phyloP scores from a whole-genome alignment of 2,797 vertebrate genomes.

The Xiphophorus birchmanni region DNA sequence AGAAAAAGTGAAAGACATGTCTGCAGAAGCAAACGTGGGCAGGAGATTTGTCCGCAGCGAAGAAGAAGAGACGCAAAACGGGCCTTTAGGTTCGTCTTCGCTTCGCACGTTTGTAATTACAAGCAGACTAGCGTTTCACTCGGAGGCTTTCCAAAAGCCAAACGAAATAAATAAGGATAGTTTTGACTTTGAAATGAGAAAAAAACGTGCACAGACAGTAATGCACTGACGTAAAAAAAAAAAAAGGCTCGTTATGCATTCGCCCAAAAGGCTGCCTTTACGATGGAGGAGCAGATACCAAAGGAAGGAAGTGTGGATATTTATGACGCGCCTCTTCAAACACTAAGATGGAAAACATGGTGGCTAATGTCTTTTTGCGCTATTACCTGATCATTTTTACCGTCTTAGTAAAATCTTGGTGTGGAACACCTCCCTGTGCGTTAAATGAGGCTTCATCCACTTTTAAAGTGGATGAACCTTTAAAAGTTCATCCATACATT shows the following conservation, averaged over 20 bases:
- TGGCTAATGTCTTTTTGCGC: not conserved
- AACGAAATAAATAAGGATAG: slow-evolving; percentile 22
- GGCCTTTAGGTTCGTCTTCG: slow-evolving; percentile 1
- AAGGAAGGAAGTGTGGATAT: not conserved
- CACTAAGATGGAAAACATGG: not conserved
- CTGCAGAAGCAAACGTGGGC: not conserved
- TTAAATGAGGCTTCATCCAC: not conserved
- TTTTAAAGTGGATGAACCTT: not conserved
- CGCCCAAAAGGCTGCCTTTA: slow-evolving; percentile 58
- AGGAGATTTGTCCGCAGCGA: not conserved
- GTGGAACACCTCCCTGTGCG: not conserved
- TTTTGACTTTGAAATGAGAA: not conserved
- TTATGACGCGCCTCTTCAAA: not conserved
- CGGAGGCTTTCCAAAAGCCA: slow-evolving; percentile 2
- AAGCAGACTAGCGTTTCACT: not conserved
- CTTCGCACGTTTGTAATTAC: not conserved
- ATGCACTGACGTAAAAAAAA: not conserved
- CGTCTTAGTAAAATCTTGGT: slow-evolving; percentile 20
- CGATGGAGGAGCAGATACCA: slow-evolving; percentile 23
- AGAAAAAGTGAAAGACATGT: not conserved
- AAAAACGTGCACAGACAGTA: slow-evolving; percentile 54
- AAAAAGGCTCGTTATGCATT: slow-evolving; percentile 18
- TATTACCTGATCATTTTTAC: not conserved
- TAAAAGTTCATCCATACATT: slow-evolving; percentile 54
- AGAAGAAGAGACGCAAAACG: not conserved